phyloP scores from a whole-genome alignment of 2,797 vertebrate species.

The Aplochiton taeniatus region DNA sequence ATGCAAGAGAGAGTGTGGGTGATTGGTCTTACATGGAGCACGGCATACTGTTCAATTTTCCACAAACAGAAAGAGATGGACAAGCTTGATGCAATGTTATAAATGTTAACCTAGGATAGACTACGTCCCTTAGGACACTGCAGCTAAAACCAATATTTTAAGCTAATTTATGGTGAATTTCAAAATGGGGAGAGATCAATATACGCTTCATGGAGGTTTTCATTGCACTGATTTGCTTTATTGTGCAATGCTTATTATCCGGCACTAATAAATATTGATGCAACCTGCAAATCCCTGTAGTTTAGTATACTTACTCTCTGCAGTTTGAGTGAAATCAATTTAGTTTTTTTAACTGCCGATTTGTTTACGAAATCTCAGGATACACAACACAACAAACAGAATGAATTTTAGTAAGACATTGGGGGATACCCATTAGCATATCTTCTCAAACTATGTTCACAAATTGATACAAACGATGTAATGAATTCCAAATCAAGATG shows the following conservation, averaged over 20 bases:
- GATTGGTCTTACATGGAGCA: neutral
- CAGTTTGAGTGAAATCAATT: constrained; percentile 52
- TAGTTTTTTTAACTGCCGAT: constrained; percentile 53
- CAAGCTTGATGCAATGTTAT: too few species aligned
- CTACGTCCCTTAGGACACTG: too few species aligned
- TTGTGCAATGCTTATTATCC: constrained; percentile 63
- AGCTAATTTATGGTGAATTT: constrained; percentile 39
- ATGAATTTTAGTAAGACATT: constrained; percentile 47
- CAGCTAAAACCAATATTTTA: constrained; percentile 31
- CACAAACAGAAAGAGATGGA: neutral
- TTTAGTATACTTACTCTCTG: constrained; percentile 47
- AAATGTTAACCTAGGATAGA: too few species aligned
- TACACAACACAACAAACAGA: constrained; percentile 49
- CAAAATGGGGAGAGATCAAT: constrained; percentile 22
- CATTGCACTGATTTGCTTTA: constrained; percentile 48
- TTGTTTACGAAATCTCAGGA: constrained; percentile 64
- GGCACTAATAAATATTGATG: constrained; percentile 57
- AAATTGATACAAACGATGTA: constrained; percentile 59
- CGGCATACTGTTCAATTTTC: neutral
- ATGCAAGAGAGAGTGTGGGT: neutral
- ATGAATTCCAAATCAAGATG: constrained; percentile 46
- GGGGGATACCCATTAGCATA: constrained; percentile 49
- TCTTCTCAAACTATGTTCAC: constrained; percentile 42
- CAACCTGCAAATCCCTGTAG: constrained; percentile 44
- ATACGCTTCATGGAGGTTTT: constrained; percentile 42